Evolutionary conservation across 2,113 vertebrate species (phyloP).

Genomic region (Sapayoa aenigma): DNA sequence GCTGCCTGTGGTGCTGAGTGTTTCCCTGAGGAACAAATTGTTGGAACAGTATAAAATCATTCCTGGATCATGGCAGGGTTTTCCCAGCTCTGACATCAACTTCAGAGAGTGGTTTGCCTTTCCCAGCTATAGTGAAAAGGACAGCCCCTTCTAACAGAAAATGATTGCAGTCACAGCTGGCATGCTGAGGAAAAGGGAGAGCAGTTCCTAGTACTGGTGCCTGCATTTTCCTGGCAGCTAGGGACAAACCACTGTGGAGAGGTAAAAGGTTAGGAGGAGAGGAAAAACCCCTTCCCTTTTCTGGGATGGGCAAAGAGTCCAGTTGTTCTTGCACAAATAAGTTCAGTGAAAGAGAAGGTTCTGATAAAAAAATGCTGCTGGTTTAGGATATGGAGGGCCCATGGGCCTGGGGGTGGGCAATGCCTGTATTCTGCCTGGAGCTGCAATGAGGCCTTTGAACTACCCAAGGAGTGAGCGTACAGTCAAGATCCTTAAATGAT

Average conservation of each 20-base stretch:
- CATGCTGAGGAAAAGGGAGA: neutral
- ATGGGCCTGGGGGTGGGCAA: neutral
- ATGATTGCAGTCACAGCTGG: fast-evolving
- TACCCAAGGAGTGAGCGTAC: neutral
- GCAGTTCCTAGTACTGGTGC: neutral
- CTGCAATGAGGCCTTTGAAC: neutral
- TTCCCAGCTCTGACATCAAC: neutral
- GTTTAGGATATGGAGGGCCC: neutral
- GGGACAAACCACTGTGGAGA: fast-evolving
- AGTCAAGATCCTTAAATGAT: neutral
- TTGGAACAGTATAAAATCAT: neutral
- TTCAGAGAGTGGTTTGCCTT: neutral
- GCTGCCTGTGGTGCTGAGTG: neutral
- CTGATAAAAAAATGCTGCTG: neutral
- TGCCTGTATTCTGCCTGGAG: neutral
- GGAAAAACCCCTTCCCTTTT: neutral
- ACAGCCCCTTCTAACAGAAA: neutral
- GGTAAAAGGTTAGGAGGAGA: neutral
- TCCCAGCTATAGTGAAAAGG: neutral
- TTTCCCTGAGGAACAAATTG: neutral
- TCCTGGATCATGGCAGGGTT: neutral
- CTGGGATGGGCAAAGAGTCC: neutral
- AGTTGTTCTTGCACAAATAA: neutral
- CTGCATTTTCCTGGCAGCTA: neutral
- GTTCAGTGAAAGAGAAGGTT: neutral